Percentiles rank a stretch among this genome's conserved stretches.
Conservation (phyloP, 1,140 invertebrate species). For the Caligus rogercresseyi region DNA sequence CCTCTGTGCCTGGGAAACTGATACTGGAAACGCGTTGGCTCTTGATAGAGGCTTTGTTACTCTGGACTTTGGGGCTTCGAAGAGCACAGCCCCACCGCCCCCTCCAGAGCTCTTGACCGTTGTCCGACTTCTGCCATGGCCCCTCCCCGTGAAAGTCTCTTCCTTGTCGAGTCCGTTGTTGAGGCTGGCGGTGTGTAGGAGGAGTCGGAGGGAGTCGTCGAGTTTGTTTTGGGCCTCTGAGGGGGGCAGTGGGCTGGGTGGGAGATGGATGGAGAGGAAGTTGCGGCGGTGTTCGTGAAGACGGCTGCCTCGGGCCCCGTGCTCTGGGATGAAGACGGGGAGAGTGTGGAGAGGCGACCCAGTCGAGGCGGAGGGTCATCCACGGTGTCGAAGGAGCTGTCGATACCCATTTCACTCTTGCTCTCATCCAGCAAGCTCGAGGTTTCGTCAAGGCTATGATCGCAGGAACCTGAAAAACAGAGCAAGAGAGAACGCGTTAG, state of each 20-base stretch:
- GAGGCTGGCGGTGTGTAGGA: background rate
- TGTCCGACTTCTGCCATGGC: no score
- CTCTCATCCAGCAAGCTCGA: background rate
- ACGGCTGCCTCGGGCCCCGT: background rate
- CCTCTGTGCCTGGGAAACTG: background rate
- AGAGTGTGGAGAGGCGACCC: background rate
- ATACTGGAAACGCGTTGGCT: background rate
- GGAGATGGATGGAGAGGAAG: background rate
- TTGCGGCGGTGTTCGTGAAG: no score
- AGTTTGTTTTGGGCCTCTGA: background rate
- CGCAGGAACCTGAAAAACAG: background rate
- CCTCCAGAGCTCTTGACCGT: no score
- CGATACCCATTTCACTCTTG: background rate
- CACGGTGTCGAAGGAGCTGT: background rate
- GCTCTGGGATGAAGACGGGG: background rate
- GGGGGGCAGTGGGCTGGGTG: background rate
- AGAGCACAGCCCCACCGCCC: background rate
- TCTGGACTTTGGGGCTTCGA: background rate
- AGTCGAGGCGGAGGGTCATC: background rate
- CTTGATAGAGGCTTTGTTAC: background rate
- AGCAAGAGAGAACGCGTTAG: no score
- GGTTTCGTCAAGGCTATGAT: background rate
- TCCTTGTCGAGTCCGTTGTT: background rate
- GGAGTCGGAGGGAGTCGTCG: conserved; percentile 2
- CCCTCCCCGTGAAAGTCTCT: background rate